These are phyloP conservation scores for Monochamus alternatus DNA, from an alignment of 2,888 invertebrate species.

Conservation along the genomic window DNA sequence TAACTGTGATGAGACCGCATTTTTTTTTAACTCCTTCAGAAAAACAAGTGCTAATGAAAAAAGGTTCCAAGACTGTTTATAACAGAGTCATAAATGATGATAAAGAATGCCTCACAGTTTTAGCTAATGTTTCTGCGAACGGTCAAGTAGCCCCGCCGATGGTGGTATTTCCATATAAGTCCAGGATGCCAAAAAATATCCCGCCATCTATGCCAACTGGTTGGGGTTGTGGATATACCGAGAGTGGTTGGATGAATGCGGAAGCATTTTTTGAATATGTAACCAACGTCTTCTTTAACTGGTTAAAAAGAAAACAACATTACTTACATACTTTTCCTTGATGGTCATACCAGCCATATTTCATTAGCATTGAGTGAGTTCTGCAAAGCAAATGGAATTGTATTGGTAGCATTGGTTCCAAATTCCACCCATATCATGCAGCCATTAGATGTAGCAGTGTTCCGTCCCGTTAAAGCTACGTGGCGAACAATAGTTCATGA, in stretches of 20 bases:
- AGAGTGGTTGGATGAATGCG: neutral
- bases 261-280: conserved; percentile 1
- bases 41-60: conserved; percentile 30
- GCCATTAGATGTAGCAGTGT: conserved; percentile 46
- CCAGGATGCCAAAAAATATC: neutral
- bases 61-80: conserved; percentile 28
- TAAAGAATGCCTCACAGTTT: conserved; percentile 25
- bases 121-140: conserved; percentile 5
- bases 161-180: neutral
- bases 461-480: conserved; percentile 38
- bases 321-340: neutral
- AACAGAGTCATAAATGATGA: conserved; percentile 24
- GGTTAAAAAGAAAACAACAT: neutral
- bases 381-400: conserved; percentile 39
- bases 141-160: neutral
- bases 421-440: conserved; percentile 48
- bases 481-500: neutral
- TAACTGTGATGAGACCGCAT: conserved; percentile 16
- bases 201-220: neutral
- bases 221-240: neutral
- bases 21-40: conserved; percentile 25
- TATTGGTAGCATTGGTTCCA: conserved; percentile 46
- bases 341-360: conserved; percentile 6
- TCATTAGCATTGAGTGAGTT: neutral
- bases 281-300: neutral